A percentile compares a stretch with the other conserved stretches of the same genome.
phyloP scores from a whole-genome alignment of 2,797 vertebrate species.

The Oophaga sylvatica region DNA sequence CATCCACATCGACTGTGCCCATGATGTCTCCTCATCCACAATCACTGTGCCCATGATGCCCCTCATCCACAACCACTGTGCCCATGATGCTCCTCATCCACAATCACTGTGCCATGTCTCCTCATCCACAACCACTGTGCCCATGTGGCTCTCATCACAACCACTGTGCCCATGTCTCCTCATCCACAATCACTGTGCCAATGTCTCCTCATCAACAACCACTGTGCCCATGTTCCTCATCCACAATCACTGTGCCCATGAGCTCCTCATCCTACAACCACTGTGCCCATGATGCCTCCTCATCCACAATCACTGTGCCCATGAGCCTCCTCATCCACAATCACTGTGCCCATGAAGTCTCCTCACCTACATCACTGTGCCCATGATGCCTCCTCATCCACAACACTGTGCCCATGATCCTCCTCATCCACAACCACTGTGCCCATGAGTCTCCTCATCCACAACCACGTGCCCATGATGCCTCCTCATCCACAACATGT shows the following conservation, averaged over 20 bases:
- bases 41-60: neutral
- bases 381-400: neutral
- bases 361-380: neutral
- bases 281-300: neutral
- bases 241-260: neutral
- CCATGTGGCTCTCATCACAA: neutral
- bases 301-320: neutral
- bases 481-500: neutral
- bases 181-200: neutral
- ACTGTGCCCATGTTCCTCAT: neutral
- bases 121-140: neutral
- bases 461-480: neutral
- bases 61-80: neutral
- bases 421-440: neutral
- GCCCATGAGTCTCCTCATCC: too few relatives aligned
- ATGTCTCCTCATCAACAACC: neutral
- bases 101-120: neutral
- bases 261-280: neutral
- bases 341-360: neutral
- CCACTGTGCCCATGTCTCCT: neutral
- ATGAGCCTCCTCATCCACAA: neutral
- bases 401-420: neutral
- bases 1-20: neutral
- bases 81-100: neutral
- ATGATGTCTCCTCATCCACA: neutral